These are phyloP conservation scores for Nothobranchius furzeri DNA, from an alignment of 2,113 vertebrate species.

Conservation along the genomic window DNA sequence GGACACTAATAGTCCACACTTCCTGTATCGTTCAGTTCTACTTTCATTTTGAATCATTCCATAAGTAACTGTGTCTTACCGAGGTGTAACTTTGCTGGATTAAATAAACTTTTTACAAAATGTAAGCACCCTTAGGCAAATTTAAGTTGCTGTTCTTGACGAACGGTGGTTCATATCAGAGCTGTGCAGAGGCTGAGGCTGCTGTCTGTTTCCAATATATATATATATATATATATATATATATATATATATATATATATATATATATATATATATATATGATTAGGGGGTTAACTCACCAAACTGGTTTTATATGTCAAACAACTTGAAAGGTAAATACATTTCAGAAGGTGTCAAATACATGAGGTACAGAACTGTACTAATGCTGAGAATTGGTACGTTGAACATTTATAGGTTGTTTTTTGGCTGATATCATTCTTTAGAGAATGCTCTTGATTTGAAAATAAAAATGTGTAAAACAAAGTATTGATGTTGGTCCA, in stretches of 20 bases:
- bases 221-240: not conserved
- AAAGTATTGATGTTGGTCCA: too few relatives aligned
- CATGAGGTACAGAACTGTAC: too few relatives aligned
- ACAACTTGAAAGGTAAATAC: not conserved
- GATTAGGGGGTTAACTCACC: not conserved
- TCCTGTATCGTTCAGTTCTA: too few relatives aligned
- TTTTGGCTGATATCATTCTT: not conserved
- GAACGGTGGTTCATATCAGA: not conserved
- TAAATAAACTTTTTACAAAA: not conserved
- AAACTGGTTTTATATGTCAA: slow-evolving; percentile 38
- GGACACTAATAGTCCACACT: not conserved
- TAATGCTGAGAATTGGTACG: too few relatives aligned
- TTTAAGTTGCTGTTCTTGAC: not conserved
- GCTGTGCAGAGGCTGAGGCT: not conserved
- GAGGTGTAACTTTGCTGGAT: not conserved
- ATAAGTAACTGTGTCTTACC: not conserved
- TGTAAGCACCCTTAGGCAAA: too few relatives aligned
- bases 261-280: too few relatives aligned
- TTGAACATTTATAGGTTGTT: not conserved
- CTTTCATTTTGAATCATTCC: too few relatives aligned
- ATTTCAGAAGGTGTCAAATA: not conserved
- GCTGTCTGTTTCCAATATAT: slow-evolving; percentile 12
- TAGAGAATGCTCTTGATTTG: not conserved
- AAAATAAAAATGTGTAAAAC: not conserved
- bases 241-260: too few relatives aligned